These are phyloP conservation scores for Pitta sordida DNA, from an alignment of 2,113 vertebrate genomes.

Conservation along the genomic window DNA sequence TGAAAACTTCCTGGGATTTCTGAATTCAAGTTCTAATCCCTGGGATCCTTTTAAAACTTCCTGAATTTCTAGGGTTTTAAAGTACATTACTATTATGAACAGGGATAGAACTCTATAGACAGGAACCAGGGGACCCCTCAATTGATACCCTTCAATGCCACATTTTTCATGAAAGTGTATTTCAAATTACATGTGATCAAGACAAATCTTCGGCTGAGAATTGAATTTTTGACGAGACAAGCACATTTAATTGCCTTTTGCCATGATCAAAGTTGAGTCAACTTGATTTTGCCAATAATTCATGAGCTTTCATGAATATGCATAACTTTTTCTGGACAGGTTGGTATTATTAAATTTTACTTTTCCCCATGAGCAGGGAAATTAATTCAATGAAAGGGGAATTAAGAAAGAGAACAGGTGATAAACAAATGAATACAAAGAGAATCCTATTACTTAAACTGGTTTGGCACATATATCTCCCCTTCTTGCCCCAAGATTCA, in stretches of 20 bases:
- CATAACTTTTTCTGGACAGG: conserved; percentile 17
- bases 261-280: conserved; percentile 48
- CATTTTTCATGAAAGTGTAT: neutral
- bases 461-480: neutral
- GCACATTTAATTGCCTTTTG: conserved; percentile 61
- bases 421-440: conserved; percentile 31
- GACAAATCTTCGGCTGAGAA: conserved; percentile 25
- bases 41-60: neutral
- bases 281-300: conserved; percentile 68
- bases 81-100: neutral
- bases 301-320: conserved; percentile 62
- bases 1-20: neutral
- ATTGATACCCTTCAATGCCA: neutral
- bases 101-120: neutral
- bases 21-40: conserved; percentile 27
- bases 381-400: conserved; percentile 48
- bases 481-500: neutral
- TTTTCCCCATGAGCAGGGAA: conserved; percentile 44
- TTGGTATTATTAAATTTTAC: conserved; percentile 57
- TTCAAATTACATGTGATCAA: conserved; percentile 18
- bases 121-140: neutral
- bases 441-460: neutral
- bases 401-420: conserved; percentile 31
- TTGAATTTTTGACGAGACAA: conserved; percentile 17
- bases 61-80: neutral